Evolutionary conservation across 1,140 invertebrate species (phyloP), one percentile per base, ranked within the genome.

Genomic region (Lepidurus packardi): DNA sequence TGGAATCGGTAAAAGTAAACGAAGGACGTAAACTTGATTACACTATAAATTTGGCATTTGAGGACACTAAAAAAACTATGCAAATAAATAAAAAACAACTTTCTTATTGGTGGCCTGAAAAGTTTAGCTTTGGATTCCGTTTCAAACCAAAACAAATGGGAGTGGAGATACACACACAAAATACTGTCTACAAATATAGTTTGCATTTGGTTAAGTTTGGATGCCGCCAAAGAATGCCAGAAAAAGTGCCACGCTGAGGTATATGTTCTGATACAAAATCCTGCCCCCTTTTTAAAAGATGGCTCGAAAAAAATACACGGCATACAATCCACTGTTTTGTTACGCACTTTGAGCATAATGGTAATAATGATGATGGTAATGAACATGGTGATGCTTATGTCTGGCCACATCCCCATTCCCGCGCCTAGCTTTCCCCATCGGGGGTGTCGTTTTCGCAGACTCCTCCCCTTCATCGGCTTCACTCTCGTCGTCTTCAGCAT

Each of bases 361-460:
- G 82, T 94, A 92, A 85, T 93, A 92, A 83, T 94, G 92, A 81
- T 93, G 91, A 81, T 94, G 92, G 83, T 93, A 91, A 82, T 94
- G 92, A 78, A 93, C 89, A 83, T 93, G 92, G 82, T 89, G 88
- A 80, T 89, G 88, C 81, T 89, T 87, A 79, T 88, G 87, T 77
- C 85, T 82, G 79, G 88, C 86, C 16, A 87, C 83, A 7, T 76
- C 77, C 53, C 77, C 76, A 73, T n/a, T 84, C 77, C 34, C 84
- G 77, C 42, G 45, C 73, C 53, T 80, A 13, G 73, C 81, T 41
- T 77, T 43, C 53, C 41, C 81, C 25, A 79, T 77, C 21, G 81
- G 79, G 74, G 81, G 81, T 43, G 82, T 77, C 43, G 83, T 80
- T 65, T 83, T 80, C 45, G 65, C 79, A 53, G 75, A 79, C 65